Evolutionary conservation across 2,797 vertebrate species (phyloP).

Genomic region (Mionectes olivaceus): DNA sequence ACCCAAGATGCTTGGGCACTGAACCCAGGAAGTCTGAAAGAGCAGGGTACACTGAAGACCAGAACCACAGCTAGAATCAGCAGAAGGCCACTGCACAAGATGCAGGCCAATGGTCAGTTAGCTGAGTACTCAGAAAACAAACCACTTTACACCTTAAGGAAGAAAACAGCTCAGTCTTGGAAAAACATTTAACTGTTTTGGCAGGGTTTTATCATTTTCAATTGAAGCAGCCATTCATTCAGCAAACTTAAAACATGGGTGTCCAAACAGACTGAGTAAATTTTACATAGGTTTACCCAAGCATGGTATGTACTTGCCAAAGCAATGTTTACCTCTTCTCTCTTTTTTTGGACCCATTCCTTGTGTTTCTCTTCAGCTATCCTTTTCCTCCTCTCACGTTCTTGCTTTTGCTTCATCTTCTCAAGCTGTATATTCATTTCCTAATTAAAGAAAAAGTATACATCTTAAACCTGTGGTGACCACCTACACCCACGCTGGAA

Average conservation of each 20-base stretch:
- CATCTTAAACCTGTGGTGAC: not conserved
- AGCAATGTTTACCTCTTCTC: constrained; percentile 82
- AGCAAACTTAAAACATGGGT: not conserved
- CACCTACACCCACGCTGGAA: not conserved
- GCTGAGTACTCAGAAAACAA: not conserved
- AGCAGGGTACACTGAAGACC: not conserved
- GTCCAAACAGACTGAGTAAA: not conserved
- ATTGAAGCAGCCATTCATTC: not conserved
- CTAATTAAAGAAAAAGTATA: constrained; percentile 68
- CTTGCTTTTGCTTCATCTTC: constrained; percentile 76
- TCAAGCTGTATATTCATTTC: constrained; percentile 78
- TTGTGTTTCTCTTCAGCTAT: constrained; percentile 85
- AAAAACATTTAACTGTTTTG: not conserved
- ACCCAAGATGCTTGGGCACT: not conserved
- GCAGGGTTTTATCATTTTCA: not conserved
- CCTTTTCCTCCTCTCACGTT: constrained; percentile 82
- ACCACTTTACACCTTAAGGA: not conserved
- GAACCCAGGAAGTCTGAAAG: not conserved
- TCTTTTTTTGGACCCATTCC: constrained; percentile 90
- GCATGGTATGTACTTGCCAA: not conserved
- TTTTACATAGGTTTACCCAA: not conserved
- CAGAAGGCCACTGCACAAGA: not conserved
- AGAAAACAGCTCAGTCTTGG: not conserved
- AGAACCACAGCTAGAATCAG: not conserved
- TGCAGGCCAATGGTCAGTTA: not conserved